Percentiles rank a stretch among this genome's conserved stretches.
Evolutionary conservation across 2,113 vertebrate species (phyloP).

Genomic region (Calyptomena viridis): DNA sequence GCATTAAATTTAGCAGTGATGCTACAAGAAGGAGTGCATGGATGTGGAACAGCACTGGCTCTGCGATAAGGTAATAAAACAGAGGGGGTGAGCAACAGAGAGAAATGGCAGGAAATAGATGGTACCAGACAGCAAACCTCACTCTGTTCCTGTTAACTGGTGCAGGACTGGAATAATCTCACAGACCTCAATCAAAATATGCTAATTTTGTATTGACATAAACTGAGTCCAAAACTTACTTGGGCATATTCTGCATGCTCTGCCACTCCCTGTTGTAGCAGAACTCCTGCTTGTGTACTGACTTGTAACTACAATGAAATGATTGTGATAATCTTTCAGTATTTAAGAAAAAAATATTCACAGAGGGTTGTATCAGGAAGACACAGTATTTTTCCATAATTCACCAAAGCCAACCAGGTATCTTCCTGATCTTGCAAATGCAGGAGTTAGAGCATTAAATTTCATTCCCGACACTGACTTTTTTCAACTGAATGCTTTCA

Average conservation of each 20-base stretch:
- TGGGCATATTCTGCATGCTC: background rate
- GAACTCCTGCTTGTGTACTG: background rate
- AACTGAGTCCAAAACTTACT: background rate
- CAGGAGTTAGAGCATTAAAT: background rate
- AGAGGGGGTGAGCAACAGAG: constrained; percentile 10
- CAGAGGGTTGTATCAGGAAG: background rate
- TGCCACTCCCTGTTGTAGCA: background rate
- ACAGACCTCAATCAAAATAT: background rate
- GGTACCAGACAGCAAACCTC: background rate
- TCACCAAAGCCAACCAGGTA: background rate
- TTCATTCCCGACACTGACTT: background rate
- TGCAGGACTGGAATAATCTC: background rate
- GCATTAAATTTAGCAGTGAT: constrained; percentile 67
- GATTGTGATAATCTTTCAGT: background rate
- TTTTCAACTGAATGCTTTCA: background rate
- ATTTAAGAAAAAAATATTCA: background rate
- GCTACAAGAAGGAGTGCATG: constrained; percentile 45
- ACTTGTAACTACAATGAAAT: fast-evolving
- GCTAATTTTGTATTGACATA: background rate
- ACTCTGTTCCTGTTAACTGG: background rate
- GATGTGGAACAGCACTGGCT: constrained; percentile 45
- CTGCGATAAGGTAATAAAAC: constrained; percentile 63
- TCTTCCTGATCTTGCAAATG: background rate
- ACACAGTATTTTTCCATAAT: background rate
- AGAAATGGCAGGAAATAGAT: background rate